phyloP scores from a whole-genome alignment of 2,797 vertebrate genomes.

The Melanotaenia nigrans region DNA sequence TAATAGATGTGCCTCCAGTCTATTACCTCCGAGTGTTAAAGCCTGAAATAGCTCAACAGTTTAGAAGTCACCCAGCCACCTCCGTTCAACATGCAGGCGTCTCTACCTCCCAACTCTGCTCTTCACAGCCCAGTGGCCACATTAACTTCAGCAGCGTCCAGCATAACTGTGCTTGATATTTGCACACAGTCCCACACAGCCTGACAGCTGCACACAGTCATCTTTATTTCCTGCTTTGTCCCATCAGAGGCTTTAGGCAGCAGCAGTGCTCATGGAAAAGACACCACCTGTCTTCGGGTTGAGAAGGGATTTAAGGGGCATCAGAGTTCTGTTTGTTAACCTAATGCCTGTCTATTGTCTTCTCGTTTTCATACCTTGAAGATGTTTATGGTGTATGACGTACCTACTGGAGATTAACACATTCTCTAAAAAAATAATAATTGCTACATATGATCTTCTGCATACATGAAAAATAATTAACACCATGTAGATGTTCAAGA shows the following conservation, averaged over 20 bases:
- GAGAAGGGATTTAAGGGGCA: conserved; percentile 51
- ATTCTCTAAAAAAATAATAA: not conserved
- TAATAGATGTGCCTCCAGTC: conserved; percentile 46
- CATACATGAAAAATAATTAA: no score
- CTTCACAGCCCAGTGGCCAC: conserved; percentile 57
- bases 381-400: not conserved
- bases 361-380: conserved; percentile 29
- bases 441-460: not conserved
- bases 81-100: conserved; percentile 36
- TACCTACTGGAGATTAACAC: not conserved
- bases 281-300: conserved; percentile 69
- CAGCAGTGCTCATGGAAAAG: conserved; percentile 18
- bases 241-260: conserved; percentile 21
- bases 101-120: conserved; percentile 31
- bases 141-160: conserved; percentile 34
- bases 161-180: conserved; percentile 61
- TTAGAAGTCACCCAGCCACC: conserved; percentile 44
- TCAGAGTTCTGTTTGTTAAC: conserved; percentile 29
- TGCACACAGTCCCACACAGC: conserved; percentile 41
- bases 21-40: conserved; percentile 51
- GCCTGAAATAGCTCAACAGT: conserved; percentile 70
- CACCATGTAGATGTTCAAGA: no score
- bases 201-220: conserved; percentile 62
- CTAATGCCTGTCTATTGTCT: conserved; percentile 43
- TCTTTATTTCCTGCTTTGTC: conserved; percentile 45